Conservation (phyloP, 2,888 invertebrate genomes). For the Scaptomyza cyrtandrae region DNA sequence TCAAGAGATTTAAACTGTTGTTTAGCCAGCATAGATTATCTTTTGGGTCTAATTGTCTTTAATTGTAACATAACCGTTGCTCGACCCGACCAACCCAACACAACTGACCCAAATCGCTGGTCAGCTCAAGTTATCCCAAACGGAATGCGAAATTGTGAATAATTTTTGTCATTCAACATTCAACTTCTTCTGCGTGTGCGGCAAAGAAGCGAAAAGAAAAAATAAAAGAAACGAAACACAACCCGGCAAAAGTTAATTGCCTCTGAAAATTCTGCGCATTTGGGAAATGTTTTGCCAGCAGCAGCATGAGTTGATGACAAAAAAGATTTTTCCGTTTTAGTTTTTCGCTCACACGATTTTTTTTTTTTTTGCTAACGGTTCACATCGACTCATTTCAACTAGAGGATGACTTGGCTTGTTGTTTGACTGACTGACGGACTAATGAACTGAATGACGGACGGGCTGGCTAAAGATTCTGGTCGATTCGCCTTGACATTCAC, state of each 20-base stretch:
- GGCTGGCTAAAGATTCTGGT: conserved; percentile 17
- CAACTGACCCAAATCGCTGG: conserved; percentile 69
- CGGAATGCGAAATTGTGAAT: conserved; percentile 60
- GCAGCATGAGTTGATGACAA: conserved; percentile 49
- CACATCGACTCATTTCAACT: conserved; percentile 39
- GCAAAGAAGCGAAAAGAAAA: conserved; percentile 10
- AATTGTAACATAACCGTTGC: conserved; percentile 78
- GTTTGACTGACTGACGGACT: conserved; percentile 6
- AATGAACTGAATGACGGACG: conserved; percentile 6
- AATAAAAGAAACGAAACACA: neutral
- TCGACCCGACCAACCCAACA: conserved; percentile 58
- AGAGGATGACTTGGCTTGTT: conserved; percentile 11
- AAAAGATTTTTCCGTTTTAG: conserved; percentile 51
- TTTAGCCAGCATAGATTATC: conserved; percentile 49
- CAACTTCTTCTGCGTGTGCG: conserved; percentile 54
- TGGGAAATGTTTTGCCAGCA: conserved; percentile 59
- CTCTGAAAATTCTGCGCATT: conserved; percentile 70
- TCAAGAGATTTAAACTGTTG: conserved; percentile 38
- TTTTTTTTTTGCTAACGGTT: conserved; percentile 45
- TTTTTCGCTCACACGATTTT: conserved; percentile 51
- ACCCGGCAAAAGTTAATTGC: conserved; percentile 67
- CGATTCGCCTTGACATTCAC: conserved; percentile 66
- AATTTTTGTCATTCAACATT: conserved; percentile 59
- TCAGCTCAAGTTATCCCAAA: conserved; percentile 44
- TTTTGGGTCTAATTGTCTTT: conserved; percentile 68